Conservation (phyloP, 2,113 vertebrate genomes). For the Leucopsar rothschildi region DNA sequence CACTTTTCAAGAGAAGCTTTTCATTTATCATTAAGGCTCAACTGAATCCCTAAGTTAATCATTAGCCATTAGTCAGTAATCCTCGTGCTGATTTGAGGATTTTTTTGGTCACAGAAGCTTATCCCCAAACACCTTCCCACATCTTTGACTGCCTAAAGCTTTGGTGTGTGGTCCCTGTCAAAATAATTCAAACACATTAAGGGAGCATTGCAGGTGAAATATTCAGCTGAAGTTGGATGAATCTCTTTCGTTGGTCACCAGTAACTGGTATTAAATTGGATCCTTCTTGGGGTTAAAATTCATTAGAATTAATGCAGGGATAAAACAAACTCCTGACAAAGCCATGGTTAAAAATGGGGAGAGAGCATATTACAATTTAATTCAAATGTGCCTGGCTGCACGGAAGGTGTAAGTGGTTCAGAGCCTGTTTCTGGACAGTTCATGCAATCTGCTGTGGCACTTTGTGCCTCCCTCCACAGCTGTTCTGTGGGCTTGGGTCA, state of each 20-base stretch:
- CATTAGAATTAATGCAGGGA: background rate
- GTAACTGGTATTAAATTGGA: background rate
- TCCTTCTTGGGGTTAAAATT: background rate
- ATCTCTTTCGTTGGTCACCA: background rate
- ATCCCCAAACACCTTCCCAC: background rate
- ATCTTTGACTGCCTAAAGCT: background rate
- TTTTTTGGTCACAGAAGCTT: background rate
- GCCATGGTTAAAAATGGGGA: background rate
- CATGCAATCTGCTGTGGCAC: background rate
- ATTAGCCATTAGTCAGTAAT: slow-evolving; percentile 25
- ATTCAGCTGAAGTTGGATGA: background rate
- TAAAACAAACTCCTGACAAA: background rate
- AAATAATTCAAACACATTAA: background rate
- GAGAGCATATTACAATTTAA: background rate
- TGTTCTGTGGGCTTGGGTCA: background rate
- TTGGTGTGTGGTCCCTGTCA: accelerated
- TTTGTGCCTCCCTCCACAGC: background rate
- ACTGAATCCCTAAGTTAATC: background rate
- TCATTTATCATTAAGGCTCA: background rate
- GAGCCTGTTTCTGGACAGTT: background rate
- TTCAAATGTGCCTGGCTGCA: background rate
- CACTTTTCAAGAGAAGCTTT: background rate
- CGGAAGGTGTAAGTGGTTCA: background rate
- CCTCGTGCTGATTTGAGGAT: background rate
- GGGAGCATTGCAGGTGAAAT: background rate